Evolutionary conservation across 2,888 invertebrate species (phyloP), one percentile per base, ranked within the genome.

Genomic region (Scelioninae gen. 2): DNA sequence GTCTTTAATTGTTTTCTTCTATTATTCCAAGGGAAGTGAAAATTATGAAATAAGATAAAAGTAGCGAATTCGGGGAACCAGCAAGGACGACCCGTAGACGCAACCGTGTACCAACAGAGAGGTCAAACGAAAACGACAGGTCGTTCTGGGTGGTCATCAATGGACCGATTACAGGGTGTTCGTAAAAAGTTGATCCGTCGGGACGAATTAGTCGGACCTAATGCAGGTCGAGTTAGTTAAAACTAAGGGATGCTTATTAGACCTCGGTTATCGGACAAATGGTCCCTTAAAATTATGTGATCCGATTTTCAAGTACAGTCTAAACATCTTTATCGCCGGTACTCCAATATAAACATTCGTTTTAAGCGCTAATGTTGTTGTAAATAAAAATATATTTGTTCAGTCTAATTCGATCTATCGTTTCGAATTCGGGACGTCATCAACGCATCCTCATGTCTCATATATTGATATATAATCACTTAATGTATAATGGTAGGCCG

Each of bases 181-280:
- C 76, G 79, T 78, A 74, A 79, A 80, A 78, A 69, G 48, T 60
- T 52, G 43, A 76, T 76, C 70, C 33, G 75, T 75, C 48, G 31
- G 53, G 73, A 70, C 73, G 73, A 73, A 68, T 15, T 31, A n/a
- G 75, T 75, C 48, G 31, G 53, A 70, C 67, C 73, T 70, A 73
- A 68, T 15, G 4, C 9, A 2, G 31, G 31, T 53, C 22, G 28
- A 28, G 10, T 48, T 19, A 31, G 39, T 22, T 22, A n/a, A 53
- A 35, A 11, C 22, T 18, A 16, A 22, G 39, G 19, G 31, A 33
- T 11, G 48, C 16, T n/a, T 11, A 28, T 7, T 25, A 25, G 16
- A 22, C 45, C 25, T 16, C 11, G n/a, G 11, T 3, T 15, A 41
- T 25, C 39, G 48, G 35, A 48, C 46, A 22, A 19, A 33, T 19